Evolutionary conservation across 1,140 invertebrate species (phyloP), one percentile per base, ranked within the genome.

Genomic region (Melanaphis sacchari): DNA sequence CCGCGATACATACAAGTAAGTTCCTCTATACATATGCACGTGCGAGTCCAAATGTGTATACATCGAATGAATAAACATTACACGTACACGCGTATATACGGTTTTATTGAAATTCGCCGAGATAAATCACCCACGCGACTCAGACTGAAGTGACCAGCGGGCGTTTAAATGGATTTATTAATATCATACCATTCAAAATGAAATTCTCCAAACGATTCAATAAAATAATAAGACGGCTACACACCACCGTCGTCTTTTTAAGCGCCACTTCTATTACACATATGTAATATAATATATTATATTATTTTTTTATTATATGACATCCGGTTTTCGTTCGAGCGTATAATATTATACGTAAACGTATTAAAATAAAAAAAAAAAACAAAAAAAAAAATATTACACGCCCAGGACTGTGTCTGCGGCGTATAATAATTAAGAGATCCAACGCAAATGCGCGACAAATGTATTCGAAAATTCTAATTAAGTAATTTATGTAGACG

Each of bases 91-190:
- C 24, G 31, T 49, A 88, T 52, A 52, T n/a, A 46, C 1, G 21
- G 52, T 22, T 89, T 54, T 36, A 40, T 54, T 38, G 49, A 89
- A 52, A 89, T 54, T 52, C 26, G 36, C 46, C 49, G 36, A 54
- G 38, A 89, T 89, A 89, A 89, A n/a, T 89, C n/a, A 89, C 88
- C 88, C 88, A 89, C 88, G 46, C 87, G 87, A 26, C 49, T 38
- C 31, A 8, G 43, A 36, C 18, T 26, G 2, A 21, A 89, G 36
- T 89, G 49, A 36, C 49, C 49, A 38, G 46, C 38, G 36, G 46
- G 46, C 49, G 38, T 26, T 89, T 89, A 26, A 36, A 46, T 46
- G 21, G 87, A 89, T 89, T 89, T 89, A 89, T 89, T 89, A 36
- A 76, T 76, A 7, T 76, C n/a, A 66, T 66, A 36, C 31, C 54